phyloP scores from a whole-genome alignment of 1,140 invertebrate species.

The Drusus annulatus region DNA sequence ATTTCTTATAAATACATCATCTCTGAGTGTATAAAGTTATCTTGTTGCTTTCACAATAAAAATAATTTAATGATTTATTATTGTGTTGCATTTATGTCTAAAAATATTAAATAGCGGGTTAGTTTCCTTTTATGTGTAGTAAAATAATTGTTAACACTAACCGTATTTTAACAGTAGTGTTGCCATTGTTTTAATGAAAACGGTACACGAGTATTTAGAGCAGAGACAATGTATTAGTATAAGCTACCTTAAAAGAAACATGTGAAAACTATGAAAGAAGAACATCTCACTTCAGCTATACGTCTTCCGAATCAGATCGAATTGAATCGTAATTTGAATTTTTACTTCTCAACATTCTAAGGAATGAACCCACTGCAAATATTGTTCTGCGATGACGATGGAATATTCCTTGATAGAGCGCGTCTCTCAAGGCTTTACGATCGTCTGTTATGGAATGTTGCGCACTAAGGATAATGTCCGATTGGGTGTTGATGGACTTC shows the following conservation, averaged over 20 bases:
- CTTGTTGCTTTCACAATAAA: neutral
- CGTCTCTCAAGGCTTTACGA: constrained; percentile 81
- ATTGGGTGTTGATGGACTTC: constrained; percentile 68
- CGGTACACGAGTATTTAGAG: too few species aligned
- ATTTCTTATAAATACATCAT: neutral
- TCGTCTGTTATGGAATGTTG: constrained; percentile 77
- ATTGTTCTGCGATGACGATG: constrained; percentile 84
- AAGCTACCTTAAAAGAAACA: too few species aligned
- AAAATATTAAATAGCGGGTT: too few species aligned
- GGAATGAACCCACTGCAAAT: constrained; percentile 84
- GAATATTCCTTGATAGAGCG: constrained; percentile 86
- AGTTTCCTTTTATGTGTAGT: too few species aligned
- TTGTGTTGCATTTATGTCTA: neutral
- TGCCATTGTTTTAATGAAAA: too few species aligned
- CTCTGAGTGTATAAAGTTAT: neutral
- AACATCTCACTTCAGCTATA: constrained; percentile 63
- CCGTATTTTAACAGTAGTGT: too few species aligned
- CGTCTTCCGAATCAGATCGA: constrained; percentile 71
- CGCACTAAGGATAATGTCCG: constrained; percentile 69
- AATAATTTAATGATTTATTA: neutral
- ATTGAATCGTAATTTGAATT: constrained; percentile 87
- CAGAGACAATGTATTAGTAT: too few species aligned
- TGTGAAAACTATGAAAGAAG: neutral
- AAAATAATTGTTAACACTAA: too few species aligned
- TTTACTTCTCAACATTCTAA: constrained; percentile 84